These are phyloP conservation scores for zebrafish (Danio rerio) DNA, from an alignment of 2,113 vertebrate species.

Conservation along the genomic window GRCz12tu NC_133180.1:39206501-39207000, in stretches of 20 bases:
- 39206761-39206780: neutral
- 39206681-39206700: slow-evolving; percentile 37
- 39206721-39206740: slow-evolving; percentile 20
- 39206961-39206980: no score
- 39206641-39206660: slow-evolving; percentile 42
- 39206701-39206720: slow-evolving; percentile 20
- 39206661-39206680: slow-evolving; percentile 44
- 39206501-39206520: slow-evolving; percentile 40
- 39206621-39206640: slow-evolving; percentile 31
- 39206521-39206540: slow-evolving; percentile 12
- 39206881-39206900: slow-evolving; percentile 29
- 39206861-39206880: neutral
- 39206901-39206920: neutral
- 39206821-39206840: neutral
- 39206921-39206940: neutral
- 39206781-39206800: neutral
- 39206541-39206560: slow-evolving; percentile 43
- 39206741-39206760: slow-evolving; percentile 6
- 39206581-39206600: slow-evolving; percentile 41
- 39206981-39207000: no score
- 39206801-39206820: neutral
- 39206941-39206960: neutral
- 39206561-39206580: slow-evolving; percentile 36
- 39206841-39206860: neutral
- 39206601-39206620: slow-evolving; percentile 42